Conservation (phyloP, 2,113 vertebrate species). For the Desmodus rotundus region DNA sequence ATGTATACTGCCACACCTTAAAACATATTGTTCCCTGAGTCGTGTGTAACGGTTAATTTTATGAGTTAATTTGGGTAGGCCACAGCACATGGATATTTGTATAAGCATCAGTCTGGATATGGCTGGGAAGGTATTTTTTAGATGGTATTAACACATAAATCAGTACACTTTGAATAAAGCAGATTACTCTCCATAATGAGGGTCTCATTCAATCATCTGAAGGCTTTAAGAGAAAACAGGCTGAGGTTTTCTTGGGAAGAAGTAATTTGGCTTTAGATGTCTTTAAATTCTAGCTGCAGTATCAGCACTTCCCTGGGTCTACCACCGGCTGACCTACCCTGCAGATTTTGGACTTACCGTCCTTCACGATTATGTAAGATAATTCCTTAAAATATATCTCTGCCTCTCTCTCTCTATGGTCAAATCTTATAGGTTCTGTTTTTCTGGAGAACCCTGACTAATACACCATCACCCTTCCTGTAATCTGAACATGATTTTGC, state of each 20-base stretch:
- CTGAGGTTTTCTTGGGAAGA: not conserved
- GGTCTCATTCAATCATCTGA: not conserved
- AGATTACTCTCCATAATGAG: not conserved
- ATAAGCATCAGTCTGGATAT: not conserved
- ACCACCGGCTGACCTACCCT: not conserved
- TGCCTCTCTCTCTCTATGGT: not conserved
- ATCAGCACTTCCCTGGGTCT: not conserved
- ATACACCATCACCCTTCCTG: not conserved
- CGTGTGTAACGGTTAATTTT: not conserved
- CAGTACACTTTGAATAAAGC: not conserved
- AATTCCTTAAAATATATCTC: not conserved
- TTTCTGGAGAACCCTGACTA: not conserved
- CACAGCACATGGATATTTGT: not conserved
- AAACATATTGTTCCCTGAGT: not conserved
- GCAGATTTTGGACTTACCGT: not conserved
- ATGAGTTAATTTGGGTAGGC: not conserved
- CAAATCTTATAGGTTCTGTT: not conserved
- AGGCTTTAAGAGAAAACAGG: not conserved
- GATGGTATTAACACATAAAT: not conserved
- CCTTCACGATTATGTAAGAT: not conserved
- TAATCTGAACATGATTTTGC: not conserved
- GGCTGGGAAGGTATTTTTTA: not conserved
- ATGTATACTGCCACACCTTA: not conserved
- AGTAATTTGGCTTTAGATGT: not conserved
- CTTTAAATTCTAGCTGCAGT: not conserved